Evolutionary conservation across 2,113 vertebrate species (phyloP).

Genomic region (Leiothrix lutea): DNA sequence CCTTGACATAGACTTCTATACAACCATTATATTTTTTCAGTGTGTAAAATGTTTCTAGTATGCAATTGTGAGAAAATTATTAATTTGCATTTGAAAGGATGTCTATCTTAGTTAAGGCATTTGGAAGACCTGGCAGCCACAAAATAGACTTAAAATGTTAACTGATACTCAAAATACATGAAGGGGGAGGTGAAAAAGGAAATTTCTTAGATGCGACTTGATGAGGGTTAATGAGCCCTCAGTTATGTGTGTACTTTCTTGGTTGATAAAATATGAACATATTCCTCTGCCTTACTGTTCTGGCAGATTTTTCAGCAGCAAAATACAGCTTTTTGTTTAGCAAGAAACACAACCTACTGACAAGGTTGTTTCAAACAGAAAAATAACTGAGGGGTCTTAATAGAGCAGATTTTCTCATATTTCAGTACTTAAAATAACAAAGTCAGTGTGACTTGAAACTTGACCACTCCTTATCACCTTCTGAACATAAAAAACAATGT

Average conservation of each 20-base stretch:
- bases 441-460: not conserved
- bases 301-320: not conserved
- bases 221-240: not conserved
- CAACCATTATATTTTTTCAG: not conserved
- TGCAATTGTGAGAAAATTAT: not conserved
- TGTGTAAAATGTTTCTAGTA: not conserved
- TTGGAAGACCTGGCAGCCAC: not conserved
- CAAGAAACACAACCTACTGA: not conserved
- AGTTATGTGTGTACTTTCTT: not conserved
- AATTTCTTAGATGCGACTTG: constrained; percentile 1
- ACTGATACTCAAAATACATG: not conserved
- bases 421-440: not conserved
- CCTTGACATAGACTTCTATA: not conserved
- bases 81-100: not conserved
- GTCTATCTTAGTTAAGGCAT: not conserved
- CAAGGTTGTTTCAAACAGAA: not conserved
- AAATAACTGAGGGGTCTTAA: not conserved
- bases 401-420: not conserved
- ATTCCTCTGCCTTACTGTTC: not conserved
- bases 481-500: not conserved
- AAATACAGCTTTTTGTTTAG: not conserved
- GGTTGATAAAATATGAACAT: not conserved
- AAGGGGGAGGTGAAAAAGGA: not conserved
- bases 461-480: not conserved
- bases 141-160: not conserved